Percentiles rank a stretch among this genome's conserved stretches.
phyloP scores from a whole-genome alignment of 2,888 invertebrate species.

The Villa cingulata region DNA sequence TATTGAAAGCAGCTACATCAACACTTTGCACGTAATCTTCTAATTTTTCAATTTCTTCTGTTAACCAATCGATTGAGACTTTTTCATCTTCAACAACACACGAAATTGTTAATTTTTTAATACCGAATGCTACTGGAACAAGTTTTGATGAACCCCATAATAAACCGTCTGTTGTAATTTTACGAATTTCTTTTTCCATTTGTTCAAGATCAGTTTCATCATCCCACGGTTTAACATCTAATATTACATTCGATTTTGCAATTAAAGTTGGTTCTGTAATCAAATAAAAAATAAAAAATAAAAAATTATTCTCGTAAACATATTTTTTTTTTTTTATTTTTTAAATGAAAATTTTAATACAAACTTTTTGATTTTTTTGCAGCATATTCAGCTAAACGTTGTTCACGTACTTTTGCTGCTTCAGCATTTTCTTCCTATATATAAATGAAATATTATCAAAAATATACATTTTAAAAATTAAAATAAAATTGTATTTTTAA shows the following conservation, averaged over 20 bases:
- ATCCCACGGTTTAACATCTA: slow-evolving; percentile 86
- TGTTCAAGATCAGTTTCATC: slow-evolving; percentile 84
- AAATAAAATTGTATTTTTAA: background rate
- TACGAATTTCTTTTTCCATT: slow-evolving; percentile 68
- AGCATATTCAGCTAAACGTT: slow-evolving; percentile 75
- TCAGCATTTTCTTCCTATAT: slow-evolving; percentile 49
- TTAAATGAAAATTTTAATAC: slow-evolving; percentile 16
- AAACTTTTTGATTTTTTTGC: slow-evolving; percentile 83
- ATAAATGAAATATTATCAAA: background rate
- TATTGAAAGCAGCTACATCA: slow-evolving; percentile 92
- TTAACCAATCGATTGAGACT: slow-evolving; percentile 75
- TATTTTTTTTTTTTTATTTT: too few relatives aligned
- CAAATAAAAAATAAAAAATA: background rate
- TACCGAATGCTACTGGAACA: slow-evolving; percentile 83
- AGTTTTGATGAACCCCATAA: slow-evolving; percentile 90
- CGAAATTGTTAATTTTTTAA: slow-evolving; percentile 80
- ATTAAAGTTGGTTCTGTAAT: slow-evolving; percentile 68
- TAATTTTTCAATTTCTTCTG: slow-evolving; percentile 69
- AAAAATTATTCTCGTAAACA: background rate
- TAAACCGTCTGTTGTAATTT: slow-evolving; percentile 69
- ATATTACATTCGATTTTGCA: slow-evolving; percentile 87
- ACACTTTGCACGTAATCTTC: slow-evolving; percentile 85
- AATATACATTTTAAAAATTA: too few relatives aligned
- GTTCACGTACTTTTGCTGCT: slow-evolving; percentile 64
- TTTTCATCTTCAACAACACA: slow-evolving; percentile 95